These are phyloP conservation scores for Poecile atricapillus DNA, from an alignment of 2,113 vertebrate species.

Conservation along the genomic window DNA sequence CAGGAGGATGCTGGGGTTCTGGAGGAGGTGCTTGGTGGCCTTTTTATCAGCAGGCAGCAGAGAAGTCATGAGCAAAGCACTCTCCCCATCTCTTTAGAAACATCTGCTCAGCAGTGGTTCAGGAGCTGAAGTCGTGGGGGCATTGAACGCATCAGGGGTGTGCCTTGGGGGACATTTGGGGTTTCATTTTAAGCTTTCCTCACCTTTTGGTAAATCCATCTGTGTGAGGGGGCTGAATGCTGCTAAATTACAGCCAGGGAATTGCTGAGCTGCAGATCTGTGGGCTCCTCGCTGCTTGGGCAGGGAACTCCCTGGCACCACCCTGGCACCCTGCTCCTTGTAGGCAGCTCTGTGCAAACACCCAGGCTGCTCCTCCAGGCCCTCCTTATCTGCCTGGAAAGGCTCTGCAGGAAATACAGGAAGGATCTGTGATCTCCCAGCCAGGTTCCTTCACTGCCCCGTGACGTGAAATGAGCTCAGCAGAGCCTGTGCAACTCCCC, in stretches of 20 bases:
- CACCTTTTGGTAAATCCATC: not conserved
- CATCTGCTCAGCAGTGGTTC: not conserved
- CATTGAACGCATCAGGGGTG: not conserved
- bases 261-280: not conserved
- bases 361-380: not conserved
- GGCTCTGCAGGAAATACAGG: not conserved
- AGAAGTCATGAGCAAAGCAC: fast-evolving
- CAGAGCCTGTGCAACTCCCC: not conserved
- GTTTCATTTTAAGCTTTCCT: not conserved
- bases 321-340: not conserved
- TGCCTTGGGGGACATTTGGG: not conserved
- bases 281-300: not conserved
- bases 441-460: not conserved
- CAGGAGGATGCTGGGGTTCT: fast-evolving
- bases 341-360: not conserved
- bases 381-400: not conserved
- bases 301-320: not conserved
- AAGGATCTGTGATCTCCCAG: not conserved
- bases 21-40: fast-evolving
- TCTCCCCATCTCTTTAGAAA: not conserved
- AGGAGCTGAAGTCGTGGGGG: not conserved
- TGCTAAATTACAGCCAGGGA: not conserved
- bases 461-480: fast-evolving
- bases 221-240: fast-evolving
- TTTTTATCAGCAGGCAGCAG: not conserved